phyloP scores from a whole-genome alignment of 2,113 vertebrate genomes.

The Henicopernis longicauda region DNA sequence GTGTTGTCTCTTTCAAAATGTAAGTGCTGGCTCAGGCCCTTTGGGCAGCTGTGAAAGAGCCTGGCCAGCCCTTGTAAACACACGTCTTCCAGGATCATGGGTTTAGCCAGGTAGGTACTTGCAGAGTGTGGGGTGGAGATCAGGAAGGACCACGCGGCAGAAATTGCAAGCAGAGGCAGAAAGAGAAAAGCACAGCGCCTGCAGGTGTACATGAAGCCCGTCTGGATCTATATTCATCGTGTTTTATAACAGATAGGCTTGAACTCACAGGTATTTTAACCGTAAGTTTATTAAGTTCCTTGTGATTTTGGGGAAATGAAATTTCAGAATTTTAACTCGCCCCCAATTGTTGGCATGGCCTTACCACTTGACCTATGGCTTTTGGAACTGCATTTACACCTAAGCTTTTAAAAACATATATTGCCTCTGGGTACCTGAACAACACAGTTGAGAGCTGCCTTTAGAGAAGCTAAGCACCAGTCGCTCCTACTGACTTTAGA shows the following conservation, averaged over 20 bases:
- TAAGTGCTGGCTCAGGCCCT: neutral
- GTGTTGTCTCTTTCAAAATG: neutral
- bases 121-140: neutral
- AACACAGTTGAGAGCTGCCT: neutral
- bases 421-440: neutral
- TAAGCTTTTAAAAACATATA: neutral
- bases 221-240: neutral
- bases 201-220: neutral
- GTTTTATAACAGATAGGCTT: neutral
- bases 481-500: neutral
- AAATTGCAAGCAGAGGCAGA: neutral
- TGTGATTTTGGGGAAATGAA: neutral
- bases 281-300: neutral
- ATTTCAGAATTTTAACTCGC: neutral
- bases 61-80: neutral
- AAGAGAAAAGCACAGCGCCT: neutral
- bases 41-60: neutral
- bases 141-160: neutral
- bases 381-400: neutral
- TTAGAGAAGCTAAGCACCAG: neutral
- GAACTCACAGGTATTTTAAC: neutral
- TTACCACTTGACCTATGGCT: neutral
- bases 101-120: neutral
- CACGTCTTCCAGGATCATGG: neutral
- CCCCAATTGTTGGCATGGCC: neutral